Evolutionary conservation across 2,888 invertebrate species (phyloP).

Genomic region (Drosophila sordidula): DNA sequence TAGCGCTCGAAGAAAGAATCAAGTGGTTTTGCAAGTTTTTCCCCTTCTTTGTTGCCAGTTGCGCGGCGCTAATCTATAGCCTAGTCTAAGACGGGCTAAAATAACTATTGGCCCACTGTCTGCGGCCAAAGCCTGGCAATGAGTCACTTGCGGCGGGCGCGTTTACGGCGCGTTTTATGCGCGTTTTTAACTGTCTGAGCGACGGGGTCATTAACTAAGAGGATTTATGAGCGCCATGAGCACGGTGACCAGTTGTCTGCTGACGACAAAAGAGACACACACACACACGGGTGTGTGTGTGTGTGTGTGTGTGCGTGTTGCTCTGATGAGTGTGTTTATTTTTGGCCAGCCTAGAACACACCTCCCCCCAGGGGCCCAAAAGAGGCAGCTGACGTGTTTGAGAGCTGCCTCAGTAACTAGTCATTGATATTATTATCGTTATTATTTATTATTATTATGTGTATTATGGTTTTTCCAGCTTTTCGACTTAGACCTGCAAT

Average conservation of each 20-base stretch:
- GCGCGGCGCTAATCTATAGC: conserved; percentile 7
- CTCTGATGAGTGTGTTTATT: conserved; percentile 49
- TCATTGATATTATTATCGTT: not conserved
- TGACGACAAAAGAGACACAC: conserved; percentile 45
- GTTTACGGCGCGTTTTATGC: conserved; percentile 69
- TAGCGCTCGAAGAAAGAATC: not conserved
- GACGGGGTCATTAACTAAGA: conserved; percentile 79
- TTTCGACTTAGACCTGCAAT: conserved; percentile 46
- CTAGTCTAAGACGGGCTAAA: conserved; percentile 21
- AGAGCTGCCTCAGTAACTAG: too few species aligned
- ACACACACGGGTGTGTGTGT: conserved; percentile 4
- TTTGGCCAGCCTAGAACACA: conserved; percentile 53
- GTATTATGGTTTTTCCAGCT: conserved; percentile 57
- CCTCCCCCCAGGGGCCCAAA: not conserved
- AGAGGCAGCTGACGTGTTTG: conserved; percentile 10
- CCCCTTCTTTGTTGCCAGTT: not conserved
- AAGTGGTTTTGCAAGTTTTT: conserved; percentile 44
- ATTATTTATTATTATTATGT: conserved; percentile 33
- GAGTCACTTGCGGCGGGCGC: conserved; percentile 55
- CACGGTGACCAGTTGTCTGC: conserved; percentile 77
- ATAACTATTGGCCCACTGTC: conserved; percentile 51
- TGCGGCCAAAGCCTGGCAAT: conserved; percentile 32
- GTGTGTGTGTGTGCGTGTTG: not conserved
- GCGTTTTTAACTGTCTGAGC: conserved; percentile 74
- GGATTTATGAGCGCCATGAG: conserved; percentile 73